A percentile compares a stretch with the other conserved stretches of the same genome.
Evolutionary conservation across 2,113 vertebrate species (phyloP).

Genomic region (Myotis davidii): DNA sequence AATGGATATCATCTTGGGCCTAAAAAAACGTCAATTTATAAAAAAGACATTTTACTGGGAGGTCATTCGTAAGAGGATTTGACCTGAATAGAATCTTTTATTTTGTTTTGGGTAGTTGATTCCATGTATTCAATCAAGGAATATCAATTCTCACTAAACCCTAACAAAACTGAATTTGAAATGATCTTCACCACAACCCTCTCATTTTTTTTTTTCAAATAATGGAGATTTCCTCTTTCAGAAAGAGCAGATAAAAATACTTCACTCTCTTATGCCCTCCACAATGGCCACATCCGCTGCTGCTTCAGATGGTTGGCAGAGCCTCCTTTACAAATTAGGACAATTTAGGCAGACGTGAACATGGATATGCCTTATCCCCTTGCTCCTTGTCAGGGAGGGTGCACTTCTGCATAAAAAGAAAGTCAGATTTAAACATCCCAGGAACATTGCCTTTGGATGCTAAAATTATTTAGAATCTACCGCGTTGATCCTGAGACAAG

Average conservation of each 20-base stretch:
- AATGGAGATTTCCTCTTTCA: conserved; percentile 32
- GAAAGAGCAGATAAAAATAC: conserved; percentile 1
- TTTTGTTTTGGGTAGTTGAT: background rate
- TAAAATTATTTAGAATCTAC: background rate
- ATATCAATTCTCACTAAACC: background rate
- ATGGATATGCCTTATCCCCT: background rate
- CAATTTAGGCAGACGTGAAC: background rate
- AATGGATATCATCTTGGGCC: background rate
- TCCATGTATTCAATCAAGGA: background rate
- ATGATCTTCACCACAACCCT: background rate
- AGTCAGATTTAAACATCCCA: background rate
- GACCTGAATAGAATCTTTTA: background rate
- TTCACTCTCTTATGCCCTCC: background rate
- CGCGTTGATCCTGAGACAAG: background rate
- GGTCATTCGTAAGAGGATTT: background rate
- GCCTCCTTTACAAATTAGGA: background rate
- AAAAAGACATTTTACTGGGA: background rate
- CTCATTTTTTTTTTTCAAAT: background rate
- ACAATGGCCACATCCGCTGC: background rate
- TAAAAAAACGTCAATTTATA: background rate
- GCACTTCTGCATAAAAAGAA: background rate
- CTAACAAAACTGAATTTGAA: conserved; percentile 28
- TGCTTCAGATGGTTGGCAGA: background rate
- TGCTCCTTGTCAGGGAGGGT: background rate
- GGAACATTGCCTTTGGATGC: background rate